Evolutionary conservation across 1,140 invertebrate genomes (phyloP).

Genomic region (Drosophila arizonae): DNA sequence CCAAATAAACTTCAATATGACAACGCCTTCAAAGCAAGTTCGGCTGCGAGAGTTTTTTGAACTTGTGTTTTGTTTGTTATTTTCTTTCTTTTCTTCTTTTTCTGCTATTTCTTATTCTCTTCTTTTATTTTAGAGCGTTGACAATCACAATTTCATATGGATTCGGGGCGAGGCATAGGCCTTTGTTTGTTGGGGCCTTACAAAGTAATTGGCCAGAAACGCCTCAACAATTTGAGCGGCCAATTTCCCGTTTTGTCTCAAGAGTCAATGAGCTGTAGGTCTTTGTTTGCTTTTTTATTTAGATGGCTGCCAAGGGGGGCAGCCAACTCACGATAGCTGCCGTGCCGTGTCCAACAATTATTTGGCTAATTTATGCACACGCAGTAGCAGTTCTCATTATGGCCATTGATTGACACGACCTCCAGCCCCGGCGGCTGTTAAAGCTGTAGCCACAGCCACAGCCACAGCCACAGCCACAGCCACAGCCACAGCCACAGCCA

Average conservation of each 20-base stretch:
- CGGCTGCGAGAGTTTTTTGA: conserved; percentile 56
- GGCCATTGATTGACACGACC: conserved; percentile 72
- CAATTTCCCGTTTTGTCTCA: conserved; percentile 36
- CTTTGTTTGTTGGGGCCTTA: conserved; percentile 14
- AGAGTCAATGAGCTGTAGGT: conserved; percentile 41
- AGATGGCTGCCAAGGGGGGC: too few species aligned
- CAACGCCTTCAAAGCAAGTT: conserved; percentile 49
- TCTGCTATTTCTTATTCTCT: not conserved
- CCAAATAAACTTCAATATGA: conserved; percentile 67
- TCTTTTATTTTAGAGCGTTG: conserved; percentile 30
- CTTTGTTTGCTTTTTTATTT: conserved; percentile 22
- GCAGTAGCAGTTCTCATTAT: conserved; percentile 68
- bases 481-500: conserved; percentile 41
- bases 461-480: conserved; percentile 43
- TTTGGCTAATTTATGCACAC: conserved; percentile 76
- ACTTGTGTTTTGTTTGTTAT: conserved; percentile 43
- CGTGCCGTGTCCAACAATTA: conserved; percentile 66
- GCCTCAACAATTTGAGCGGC: conserved; percentile 20
- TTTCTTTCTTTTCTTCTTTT: conserved; percentile 7
- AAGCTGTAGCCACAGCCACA: conserved; percentile 15
- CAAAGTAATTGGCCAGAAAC: conserved; percentile 38
- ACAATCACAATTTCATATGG: conserved; percentile 45
- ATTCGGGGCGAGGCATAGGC: conserved; percentile 1
- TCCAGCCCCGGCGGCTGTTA: conserved; percentile 26
- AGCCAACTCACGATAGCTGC: conserved; percentile 35